Evolutionary conservation across 2,113 vertebrate species (phyloP), one percentile per base, ranked within the genome.

Genomic region (Accipiter cooperii): DNA sequence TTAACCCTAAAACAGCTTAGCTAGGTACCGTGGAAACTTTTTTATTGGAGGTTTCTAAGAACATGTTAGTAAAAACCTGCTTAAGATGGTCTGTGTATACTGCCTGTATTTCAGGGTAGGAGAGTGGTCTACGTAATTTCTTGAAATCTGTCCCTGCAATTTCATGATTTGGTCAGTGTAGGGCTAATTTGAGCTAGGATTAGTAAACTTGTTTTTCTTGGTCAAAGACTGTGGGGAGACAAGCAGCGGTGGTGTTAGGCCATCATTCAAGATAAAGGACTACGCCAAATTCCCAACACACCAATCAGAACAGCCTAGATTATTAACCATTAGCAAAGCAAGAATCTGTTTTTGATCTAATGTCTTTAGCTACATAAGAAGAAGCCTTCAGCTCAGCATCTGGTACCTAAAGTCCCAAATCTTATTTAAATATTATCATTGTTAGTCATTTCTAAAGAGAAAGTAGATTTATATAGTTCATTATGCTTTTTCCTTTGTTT

Each of bases 361-460:
- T 46, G 6, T 34, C 17, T 75, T 63, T 34, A 82, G 13, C 21
- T 89, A 36, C 11, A 6, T 40, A 57, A 58, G 69, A 89, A 87
- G 71, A 8, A 70, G 36, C 5, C 36, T 57, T 88, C 16, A 90
- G n/a, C 24, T 64, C 47, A 81, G 38, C 31, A 66, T 47, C 22
- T 38, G 8, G 58, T 77, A 96, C 54, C 52, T 83, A 69, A 90
- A 73, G 61, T 78, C 42, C 46, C 85, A 90, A 95, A 88, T 74
- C 17, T 75, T 71, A 46, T 66, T 82, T 84, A 75, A 78, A 55
- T 28, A 52, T 52, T 89, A 90, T 74, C 90, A 97, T 91, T 94
- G 97, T 91, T 95, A 93, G 86, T 47, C 17, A 44, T 86, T 92
- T 95, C 86, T 95, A 89, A 93, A 84, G 31, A 87, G 14, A 77